Conservation (phyloP, 2,113 vertebrate species). For the Cyrtonyx montezumae region DNA sequence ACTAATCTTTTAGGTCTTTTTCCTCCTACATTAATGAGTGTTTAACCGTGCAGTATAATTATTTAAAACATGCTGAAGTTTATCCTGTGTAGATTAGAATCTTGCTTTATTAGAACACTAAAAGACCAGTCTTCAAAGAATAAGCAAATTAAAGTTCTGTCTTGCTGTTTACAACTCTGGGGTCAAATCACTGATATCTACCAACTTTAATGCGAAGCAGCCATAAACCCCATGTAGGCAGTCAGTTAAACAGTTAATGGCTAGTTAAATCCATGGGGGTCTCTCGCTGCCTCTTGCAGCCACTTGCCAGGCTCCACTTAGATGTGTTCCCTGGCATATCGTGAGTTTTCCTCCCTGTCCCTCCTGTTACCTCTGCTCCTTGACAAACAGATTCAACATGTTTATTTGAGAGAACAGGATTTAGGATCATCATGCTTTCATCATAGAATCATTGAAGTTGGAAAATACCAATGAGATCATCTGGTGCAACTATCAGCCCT, state of each 20-base stretch:
- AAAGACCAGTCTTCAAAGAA: constrained; percentile 55
- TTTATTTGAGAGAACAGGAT: background rate
- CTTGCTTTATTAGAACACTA: constrained; percentile 22
- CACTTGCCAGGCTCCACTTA: background rate
- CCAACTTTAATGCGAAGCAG: background rate
- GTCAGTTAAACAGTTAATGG: constrained; percentile 3
- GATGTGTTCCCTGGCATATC: background rate
- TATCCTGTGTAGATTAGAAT: constrained; percentile 33
- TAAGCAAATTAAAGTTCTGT: constrained; percentile 41
- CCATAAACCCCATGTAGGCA: background rate
- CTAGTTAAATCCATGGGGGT: background rate
- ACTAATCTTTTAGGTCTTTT: constrained; percentile 46
- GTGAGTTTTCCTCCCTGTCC: background rate
- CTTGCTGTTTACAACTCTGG: constrained; percentile 38
- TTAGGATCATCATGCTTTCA: background rate
- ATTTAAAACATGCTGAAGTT: constrained; percentile 44
- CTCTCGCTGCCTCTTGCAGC: background rate
- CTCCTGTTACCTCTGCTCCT: background rate
- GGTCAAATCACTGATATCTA: constrained; percentile 19
- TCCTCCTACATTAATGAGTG: constrained; percentile 31
- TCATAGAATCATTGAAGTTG: no score
- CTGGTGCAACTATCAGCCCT: no score
- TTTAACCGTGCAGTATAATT: constrained; percentile 45
- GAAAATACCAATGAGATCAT: no score
- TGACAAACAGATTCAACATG: background rate